Conservation (phyloP, 2,888 invertebrate species). For the Andrena camellia region DNA sequence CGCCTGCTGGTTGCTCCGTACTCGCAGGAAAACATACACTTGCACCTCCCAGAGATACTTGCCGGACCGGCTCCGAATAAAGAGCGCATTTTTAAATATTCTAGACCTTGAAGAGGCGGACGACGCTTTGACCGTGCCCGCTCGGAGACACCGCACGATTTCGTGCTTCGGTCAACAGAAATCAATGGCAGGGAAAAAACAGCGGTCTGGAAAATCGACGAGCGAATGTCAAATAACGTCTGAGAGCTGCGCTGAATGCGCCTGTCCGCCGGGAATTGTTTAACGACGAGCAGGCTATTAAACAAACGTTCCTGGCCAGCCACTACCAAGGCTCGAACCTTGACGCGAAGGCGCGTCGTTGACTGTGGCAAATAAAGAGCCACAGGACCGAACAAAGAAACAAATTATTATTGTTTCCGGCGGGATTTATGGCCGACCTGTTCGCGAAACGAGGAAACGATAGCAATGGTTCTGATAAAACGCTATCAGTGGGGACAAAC, state of each 20-base stretch:
- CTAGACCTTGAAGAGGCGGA: constrained; percentile 58
- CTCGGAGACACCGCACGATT: constrained; percentile 29
- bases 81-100: constrained; percentile 57
- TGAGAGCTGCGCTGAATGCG: constrained; percentile 1
- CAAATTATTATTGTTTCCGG: constrained; percentile 49
- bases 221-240: constrained; percentile 29
- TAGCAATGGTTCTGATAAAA: constrained; percentile 24
- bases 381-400: constrained; percentile 29
- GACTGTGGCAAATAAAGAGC: constrained; percentile 29
- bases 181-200: background rate
- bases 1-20: background rate
- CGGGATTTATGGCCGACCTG: too few relatives aligned
- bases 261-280: constrained; percentile 10
- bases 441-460: background rate
- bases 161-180: constrained; percentile 15
- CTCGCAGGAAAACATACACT: constrained; percentile 3
- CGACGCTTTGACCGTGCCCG: constrained; percentile 20
- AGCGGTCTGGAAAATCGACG: constrained; percentile 30
- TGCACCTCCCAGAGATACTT: constrained; percentile 21
- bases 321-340: constrained; percentile 59
- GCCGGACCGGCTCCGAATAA: constrained; percentile 59
- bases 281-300: constrained; percentile 20
- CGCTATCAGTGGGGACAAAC: constrained; percentile 18
- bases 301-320: constrained; percentile 29
- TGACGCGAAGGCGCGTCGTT: constrained; percentile 44